A percentile compares a stretch with the other conserved stretches of the same genome.
Conservation (phyloP, 1,140 invertebrate genomes). For the Cheumatopsyche charites region DNA sequence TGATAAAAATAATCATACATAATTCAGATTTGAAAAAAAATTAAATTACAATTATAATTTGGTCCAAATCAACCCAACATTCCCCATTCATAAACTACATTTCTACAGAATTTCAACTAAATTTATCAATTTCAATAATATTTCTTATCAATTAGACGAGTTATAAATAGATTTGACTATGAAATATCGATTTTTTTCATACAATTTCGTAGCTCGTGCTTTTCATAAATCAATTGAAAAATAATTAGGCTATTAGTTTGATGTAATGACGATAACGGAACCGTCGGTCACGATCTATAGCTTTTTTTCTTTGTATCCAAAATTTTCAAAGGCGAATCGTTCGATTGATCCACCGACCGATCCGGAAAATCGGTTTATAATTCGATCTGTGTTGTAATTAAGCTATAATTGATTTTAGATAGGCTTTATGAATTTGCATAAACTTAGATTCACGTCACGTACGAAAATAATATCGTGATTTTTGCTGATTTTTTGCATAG, state of each 20-base stretch:
- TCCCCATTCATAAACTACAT: no score
- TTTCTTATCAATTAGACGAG: no score
- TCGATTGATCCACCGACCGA: not conserved
- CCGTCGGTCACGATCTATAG: not conserved
- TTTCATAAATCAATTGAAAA: constrained; percentile 23
- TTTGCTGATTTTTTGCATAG: not conserved
- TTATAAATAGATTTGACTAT: no score
- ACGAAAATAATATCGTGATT: not conserved
- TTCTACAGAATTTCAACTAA: no score
- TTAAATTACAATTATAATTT: no score
- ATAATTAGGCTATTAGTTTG: constrained; percentile 17
- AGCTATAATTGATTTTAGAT: not conserved
- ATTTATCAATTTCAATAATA: no score
- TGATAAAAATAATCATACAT: no score
- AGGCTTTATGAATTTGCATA: not conserved
- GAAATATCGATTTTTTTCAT: no score
- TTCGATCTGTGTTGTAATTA: constrained; percentile 1
- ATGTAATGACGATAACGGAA: not conserved
- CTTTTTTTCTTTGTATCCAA: not conserved
- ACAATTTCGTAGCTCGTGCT: not conserved
- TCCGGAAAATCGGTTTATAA: constrained; percentile 15
- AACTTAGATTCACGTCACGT: not conserved
- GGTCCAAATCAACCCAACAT: no score
- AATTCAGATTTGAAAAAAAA: no score
- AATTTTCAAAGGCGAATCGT: not conserved